Evolutionary conservation across 92 coral and sea anemone genomes (phyloP).

Genomic region (Heteractis magnifica): DNA sequence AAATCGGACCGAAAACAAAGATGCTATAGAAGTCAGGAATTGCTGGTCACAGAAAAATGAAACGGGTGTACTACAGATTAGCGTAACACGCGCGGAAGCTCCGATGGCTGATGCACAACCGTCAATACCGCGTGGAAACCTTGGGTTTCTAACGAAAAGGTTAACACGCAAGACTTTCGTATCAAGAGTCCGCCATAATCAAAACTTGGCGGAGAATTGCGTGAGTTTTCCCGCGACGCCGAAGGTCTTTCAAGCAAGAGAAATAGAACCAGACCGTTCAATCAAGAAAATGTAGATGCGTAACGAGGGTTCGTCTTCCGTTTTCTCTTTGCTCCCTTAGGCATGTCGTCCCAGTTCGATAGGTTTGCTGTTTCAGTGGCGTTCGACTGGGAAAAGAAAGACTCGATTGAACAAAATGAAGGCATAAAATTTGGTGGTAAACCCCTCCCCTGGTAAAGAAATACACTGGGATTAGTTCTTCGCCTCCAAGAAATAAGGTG

Average conservation of each 20-base stretch:
- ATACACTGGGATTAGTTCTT: too few relatives aligned
- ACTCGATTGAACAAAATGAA: background rate
- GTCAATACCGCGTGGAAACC: background rate
- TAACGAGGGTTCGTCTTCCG: conserved; percentile 73
- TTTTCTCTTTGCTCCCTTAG: conserved; percentile 58
- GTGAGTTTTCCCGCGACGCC: background rate
- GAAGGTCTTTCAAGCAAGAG: background rate
- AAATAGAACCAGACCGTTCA: background rate
- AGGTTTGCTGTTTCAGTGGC: conserved; percentile 79
- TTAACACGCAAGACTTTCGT: background rate
- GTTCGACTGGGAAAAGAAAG: conserved; percentile 52
- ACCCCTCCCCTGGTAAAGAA: too few relatives aligned
- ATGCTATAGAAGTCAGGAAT: too few relatives aligned
- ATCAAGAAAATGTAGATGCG: background rate
- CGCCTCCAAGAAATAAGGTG: too few relatives aligned
- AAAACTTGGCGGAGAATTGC: background rate
- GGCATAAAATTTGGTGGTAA: background rate
- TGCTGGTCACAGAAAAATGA: too few relatives aligned
- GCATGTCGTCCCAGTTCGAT: conserved; percentile 74
- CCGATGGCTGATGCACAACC: background rate
- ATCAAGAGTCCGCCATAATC: background rate
- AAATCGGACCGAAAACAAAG: too few relatives aligned
- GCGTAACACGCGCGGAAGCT: background rate
- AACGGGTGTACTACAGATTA: too few relatives aligned
- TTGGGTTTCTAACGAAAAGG: background rate